Evolutionary conservation across 2,888 invertebrate species (phyloP), one percentile per base, ranked within the genome.

Genomic region (Agrochola lychnidis): DNA sequence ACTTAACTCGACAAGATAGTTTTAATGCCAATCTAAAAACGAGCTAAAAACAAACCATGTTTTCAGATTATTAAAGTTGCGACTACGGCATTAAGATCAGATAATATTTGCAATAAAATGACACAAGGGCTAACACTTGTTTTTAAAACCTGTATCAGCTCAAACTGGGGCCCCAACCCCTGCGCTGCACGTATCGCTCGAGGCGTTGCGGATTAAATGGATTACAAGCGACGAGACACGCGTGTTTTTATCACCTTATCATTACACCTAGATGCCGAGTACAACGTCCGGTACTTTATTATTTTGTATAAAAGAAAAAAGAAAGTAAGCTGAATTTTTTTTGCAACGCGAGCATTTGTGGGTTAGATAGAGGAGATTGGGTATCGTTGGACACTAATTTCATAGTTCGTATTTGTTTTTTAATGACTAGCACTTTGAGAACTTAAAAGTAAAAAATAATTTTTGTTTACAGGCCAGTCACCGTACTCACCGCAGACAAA

Each of bases 181-280:
- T 66, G 59, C 40, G 56, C 78, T 85, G 87, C 81, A 86, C 86
- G 87, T 86, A 75, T 71, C 62, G 77, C 84, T 69, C 79, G 76
- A 78, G 85, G 86, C 87, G 73, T 76, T 71, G 72, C 72, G 70
- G 85, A 82, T 85, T 85, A 85, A 77, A 74, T 76, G 76, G 77
- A 86, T 86, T 78, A 83, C 83, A 73, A 74, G 79, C 75, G 63
- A 36, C 82, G 82, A 84, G 85, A 84, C 66, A 81, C 82, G 85
- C 85, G 82, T 85, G 79, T 83, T 83, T 84, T 84, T 83, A 83
- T 78, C 83, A 82, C 83, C 85, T 84, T 69, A 74, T 84, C 81
- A 83, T 84, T 81, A 83, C 70, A 81, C 71, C 72, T 75, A 84
- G 70, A 74, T 61, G 62, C 36, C n/a, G 51, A 83, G 78, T 30